A percentile compares a stretch with the other conserved stretches of the same genome.
Evolutionary conservation across 2,113 vertebrate genomes (phyloP).

Genomic region (Cinclus mexicanus): DNA sequence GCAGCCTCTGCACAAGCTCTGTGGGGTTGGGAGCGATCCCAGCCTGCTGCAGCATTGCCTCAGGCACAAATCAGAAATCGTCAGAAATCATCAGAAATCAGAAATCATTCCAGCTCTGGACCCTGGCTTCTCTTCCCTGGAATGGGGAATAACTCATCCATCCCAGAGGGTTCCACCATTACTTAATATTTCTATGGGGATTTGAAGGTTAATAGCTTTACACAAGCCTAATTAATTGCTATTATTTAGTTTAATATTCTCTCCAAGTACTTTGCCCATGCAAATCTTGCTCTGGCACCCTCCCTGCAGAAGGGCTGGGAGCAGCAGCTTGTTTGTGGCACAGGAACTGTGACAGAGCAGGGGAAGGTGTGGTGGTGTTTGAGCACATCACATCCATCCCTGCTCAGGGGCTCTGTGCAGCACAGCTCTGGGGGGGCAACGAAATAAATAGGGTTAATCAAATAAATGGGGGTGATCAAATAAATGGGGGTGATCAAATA

Average conservation of each 20-base stretch:
- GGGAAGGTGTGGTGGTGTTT: fast-evolving
- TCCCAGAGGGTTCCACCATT: background rate
- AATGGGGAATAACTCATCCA: background rate
- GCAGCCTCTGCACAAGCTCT: background rate
- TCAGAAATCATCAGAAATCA: background rate
- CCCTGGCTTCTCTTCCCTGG: background rate
- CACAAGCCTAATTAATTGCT: slow-evolving; percentile 61
- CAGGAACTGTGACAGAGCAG: fast-evolving
- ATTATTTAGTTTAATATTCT: slow-evolving; percentile 62
- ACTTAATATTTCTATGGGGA: slow-evolving; percentile 30
- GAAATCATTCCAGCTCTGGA: background rate
- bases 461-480: background rate
- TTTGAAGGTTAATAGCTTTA: slow-evolving; percentile 65
- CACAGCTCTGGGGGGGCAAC: background rate
- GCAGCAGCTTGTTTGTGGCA: background rate
- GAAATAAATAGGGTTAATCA: background rate
- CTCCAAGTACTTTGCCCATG: background rate
- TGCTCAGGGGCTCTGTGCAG: fast-evolving
- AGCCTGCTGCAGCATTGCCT: background rate
- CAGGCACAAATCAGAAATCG: background rate
- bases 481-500: background rate
- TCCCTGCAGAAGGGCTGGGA: fast-evolving
- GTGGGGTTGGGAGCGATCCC: background rate
- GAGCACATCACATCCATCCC: fast-evolving
- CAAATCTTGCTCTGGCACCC: background rate